Evolutionary conservation across 1,140 invertebrate genomes (phyloP).

Genomic region (Drosophila quadrilineata): DNA sequence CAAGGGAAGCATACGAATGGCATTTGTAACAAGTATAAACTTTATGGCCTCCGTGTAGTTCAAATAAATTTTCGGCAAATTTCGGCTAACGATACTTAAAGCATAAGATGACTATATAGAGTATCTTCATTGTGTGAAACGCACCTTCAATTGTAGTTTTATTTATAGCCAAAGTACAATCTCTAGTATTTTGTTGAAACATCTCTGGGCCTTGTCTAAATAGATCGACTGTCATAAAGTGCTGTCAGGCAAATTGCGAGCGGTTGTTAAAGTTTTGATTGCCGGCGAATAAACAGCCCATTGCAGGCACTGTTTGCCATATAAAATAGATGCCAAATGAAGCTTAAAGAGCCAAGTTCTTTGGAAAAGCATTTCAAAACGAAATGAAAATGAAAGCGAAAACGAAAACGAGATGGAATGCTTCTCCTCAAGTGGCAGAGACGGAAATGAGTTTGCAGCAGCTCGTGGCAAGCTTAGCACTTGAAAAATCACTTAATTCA

Average conservation of each 20-base stretch:
- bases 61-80: not conserved
- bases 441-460: conserved; percentile 74
- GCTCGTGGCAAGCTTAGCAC: conserved; percentile 70
- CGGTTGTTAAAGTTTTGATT: conserved; percentile 65
- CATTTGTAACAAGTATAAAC: not conserved
- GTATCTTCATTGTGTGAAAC: not conserved
- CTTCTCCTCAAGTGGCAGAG: conserved; percentile 23
- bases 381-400: not conserved
- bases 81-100: not conserved
- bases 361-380: not conserved
- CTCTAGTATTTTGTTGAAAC: conserved; percentile 3
- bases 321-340: conserved; percentile 54
- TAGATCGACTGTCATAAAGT: conserved; percentile 28
- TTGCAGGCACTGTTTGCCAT: conserved; percentile 57
- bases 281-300: conserved; percentile 67
- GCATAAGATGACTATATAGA: conserved; percentile 1
- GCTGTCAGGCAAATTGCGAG: conserved; percentile 13
- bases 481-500: conserved; percentile 80
- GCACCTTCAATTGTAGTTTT: not conserved
- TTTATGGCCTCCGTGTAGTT: not conserved
- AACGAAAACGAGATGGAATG: conserved; percentile 1
- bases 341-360: conserved; percentile 48
- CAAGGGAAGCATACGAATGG: not conserved
- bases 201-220: conserved; percentile 12
- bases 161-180: too few species aligned